A percentile compares a stretch with the other conserved stretches of the same genome.
Evolutionary conservation across 2,888 invertebrate genomes (phyloP).

Genomic region (Lacanobia oleracea): DNA sequence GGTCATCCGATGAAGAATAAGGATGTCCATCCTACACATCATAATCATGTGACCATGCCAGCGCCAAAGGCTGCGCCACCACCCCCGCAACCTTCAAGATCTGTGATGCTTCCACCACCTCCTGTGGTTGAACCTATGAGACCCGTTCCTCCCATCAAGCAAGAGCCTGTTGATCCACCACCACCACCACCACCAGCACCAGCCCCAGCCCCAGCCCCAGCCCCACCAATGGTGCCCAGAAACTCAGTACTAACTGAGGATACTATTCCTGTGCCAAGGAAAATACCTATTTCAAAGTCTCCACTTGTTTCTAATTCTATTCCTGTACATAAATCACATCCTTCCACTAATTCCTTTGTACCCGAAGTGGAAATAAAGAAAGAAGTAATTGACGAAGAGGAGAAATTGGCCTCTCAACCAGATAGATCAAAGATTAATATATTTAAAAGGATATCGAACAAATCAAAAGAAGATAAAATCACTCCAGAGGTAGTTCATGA

Average conservation of each 20-base stretch:
- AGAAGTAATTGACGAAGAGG: conserved; percentile 88
- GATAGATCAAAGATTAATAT: conserved; percentile 96
- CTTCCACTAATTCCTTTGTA: conserved; percentile 77
- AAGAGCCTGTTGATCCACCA: conserved; percentile 81
- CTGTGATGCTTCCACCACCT: conserved; percentile 73
- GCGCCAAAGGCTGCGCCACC: conserved; percentile 78
- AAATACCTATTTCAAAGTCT: conserved; percentile 88
- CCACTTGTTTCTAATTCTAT: conserved; percentile 84
- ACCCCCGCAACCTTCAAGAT: conserved; percentile 69
- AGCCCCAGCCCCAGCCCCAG: conserved; percentile 19
- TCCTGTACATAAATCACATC: conserved; percentile 79
- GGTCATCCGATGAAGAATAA: conserved; percentile 83
- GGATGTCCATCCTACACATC: conserved; percentile 83
- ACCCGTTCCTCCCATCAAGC: conserved; percentile 79
- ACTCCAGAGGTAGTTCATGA: conserved; percentile 84
- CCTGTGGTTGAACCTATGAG: conserved; percentile 75
- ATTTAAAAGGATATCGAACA: conserved; percentile 96
- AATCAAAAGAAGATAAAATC: conserved; percentile 92
- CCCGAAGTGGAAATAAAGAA: conserved; percentile 87
- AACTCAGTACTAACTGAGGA: conserved; percentile 77
- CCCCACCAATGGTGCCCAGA: conserved; percentile 68
- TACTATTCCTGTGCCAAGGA: conserved; percentile 87
- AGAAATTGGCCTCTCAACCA: conserved; percentile 94
- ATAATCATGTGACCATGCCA: conserved; percentile 85
- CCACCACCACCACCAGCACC: conserved; percentile 5